Base-by-base conservation (phyloP, 2,888 invertebrate species). In the Ptychoptera contaminata region DNA sequence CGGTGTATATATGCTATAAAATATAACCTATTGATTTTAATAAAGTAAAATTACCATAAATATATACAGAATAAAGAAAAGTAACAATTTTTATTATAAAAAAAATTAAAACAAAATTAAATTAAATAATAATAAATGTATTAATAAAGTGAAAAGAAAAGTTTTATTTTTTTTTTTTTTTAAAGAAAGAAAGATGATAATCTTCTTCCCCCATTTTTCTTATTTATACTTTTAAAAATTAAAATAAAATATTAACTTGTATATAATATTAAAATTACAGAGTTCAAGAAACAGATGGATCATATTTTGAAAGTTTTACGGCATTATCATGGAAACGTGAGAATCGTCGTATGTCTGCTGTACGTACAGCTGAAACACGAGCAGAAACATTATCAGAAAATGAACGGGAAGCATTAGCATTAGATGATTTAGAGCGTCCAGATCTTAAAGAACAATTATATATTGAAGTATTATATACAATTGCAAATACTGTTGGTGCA, bases 231-330 rank as follows among this genome's bases (percentile, higher is more conserved):
- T 14, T 8, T 4, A 23, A 16, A 23, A 16, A n/a, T n/a, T n/a
- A n/a, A 16, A 2, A 5, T 16, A 23, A 11, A 4, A 35, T 6
- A 4, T 11, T 12, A 14, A 35, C 11, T 11, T 35, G 3, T 35
- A 35, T 8, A 35, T 35, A 6, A 35, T 6, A 35, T 35, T 35
- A 35, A n/a, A 35, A 45, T 50, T 52, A 10, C 71, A 93, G 93
- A 53, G 90, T 92, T 12, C 91, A 92, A 73, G 90, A 93, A 55
- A 86, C 88, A 31, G 93, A 94, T 61, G 87, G 86, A 8, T 86
- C 87, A 46, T 93, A 92, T 69, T 94, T 93, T 67, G 93, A 93
- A 67, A 88, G 82, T 62, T 91, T 91, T 70, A 88, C 90, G 14
- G 86, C 90, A 23, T 66, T 92, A 53, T 83, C 88, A 40, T 92